These are phyloP conservation scores for Clusia tigrina DNA, from an alignment of 2,888 invertebrate species.

Conservation along the genomic window DNA sequence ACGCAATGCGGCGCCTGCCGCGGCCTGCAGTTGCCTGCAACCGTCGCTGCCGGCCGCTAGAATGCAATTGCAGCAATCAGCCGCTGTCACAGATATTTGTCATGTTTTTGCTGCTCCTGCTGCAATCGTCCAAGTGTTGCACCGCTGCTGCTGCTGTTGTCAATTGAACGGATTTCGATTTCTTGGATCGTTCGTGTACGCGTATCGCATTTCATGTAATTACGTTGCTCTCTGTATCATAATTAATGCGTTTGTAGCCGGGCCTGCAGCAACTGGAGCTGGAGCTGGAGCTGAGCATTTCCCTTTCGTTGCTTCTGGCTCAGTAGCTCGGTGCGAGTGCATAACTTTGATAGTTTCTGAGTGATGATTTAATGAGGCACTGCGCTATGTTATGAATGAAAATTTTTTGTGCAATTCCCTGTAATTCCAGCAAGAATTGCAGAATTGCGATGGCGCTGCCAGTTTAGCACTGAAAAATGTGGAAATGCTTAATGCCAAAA, in stretches of 20 bases:
- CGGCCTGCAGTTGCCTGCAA: background rate
- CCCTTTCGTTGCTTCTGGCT: background rate
- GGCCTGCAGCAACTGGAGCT: background rate
- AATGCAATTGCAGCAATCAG: constrained; percentile 43
- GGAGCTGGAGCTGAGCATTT: background rate
- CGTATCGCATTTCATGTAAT: constrained; percentile 43
- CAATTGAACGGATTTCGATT: constrained; percentile 11
- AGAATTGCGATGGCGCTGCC: too few species aligned
- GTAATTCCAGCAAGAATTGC: too few species aligned
- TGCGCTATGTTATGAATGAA: constrained; percentile 57
- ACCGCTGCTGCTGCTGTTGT: constrained; percentile 10
- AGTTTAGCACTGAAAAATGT: too few species aligned
- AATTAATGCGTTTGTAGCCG: constrained; percentile 36
- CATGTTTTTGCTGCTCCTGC: constrained; percentile 42
- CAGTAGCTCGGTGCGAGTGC: too few species aligned
- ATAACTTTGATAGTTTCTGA: constrained; percentile 52
- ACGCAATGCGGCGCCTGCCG: background rate
- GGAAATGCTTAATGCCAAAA: too few species aligned
- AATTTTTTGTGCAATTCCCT: constrained; percentile 45
- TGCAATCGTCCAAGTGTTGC: constrained; percentile 13
- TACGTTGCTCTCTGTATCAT: constrained; percentile 40
- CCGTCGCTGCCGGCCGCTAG: background rate
- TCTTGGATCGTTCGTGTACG: constrained; percentile 6
- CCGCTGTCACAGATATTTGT: constrained; percentile 56
- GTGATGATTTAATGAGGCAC: constrained; percentile 56